A percentile compares a stretch with the other conserved stretches of the same genome.
Conservation (phyloP, 2,113 vertebrate species). For the Catharus fuscescens region DNA sequence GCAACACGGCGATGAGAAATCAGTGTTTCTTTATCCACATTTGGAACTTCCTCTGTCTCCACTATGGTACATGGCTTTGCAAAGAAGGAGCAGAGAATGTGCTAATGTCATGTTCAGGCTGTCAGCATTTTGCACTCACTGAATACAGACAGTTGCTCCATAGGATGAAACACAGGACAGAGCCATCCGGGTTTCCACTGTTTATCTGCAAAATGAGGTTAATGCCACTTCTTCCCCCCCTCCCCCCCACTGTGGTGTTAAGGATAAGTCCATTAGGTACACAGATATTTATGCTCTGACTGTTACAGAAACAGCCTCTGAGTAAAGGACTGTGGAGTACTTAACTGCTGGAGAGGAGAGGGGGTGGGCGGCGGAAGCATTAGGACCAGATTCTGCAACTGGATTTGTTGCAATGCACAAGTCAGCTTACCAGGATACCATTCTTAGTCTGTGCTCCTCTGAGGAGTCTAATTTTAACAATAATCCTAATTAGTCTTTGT, state of each 20-base stretch:
- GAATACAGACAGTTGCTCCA: background rate
- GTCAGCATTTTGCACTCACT: background rate
- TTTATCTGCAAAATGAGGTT: conserved; percentile 64
- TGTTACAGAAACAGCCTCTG: conserved; percentile 47
- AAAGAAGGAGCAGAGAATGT: background rate
- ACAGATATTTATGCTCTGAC: conserved; percentile 40
- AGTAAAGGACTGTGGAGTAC: background rate
- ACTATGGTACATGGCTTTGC: rapidly evolving
- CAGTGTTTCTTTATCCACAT: background rate
- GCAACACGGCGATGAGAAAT: background rate
- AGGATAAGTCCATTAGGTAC: conserved; percentile 62
- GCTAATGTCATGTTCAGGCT: background rate
- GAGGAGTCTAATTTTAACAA: conserved; percentile 43
- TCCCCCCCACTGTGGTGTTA: conserved; percentile 21
- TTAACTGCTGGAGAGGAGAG: conserved; percentile 9
- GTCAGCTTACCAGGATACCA: conserved; percentile 52
- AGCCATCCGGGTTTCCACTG: background rate
- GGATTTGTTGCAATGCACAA: conserved; percentile 44
- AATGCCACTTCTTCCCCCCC: conserved; percentile 12
- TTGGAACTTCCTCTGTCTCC: background rate
- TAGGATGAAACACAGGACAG: background rate
- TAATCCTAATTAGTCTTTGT: conserved; percentile 39
- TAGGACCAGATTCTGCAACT: conserved; percentile 33
- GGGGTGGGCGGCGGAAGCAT: conserved; percentile 51
- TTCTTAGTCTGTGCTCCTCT: conserved; percentile 28